Evolutionary conservation across 2,888 invertebrate species (phyloP), one percentile per base, ranked within the genome.

Genomic region (Rugalucina vietnamica): DNA sequence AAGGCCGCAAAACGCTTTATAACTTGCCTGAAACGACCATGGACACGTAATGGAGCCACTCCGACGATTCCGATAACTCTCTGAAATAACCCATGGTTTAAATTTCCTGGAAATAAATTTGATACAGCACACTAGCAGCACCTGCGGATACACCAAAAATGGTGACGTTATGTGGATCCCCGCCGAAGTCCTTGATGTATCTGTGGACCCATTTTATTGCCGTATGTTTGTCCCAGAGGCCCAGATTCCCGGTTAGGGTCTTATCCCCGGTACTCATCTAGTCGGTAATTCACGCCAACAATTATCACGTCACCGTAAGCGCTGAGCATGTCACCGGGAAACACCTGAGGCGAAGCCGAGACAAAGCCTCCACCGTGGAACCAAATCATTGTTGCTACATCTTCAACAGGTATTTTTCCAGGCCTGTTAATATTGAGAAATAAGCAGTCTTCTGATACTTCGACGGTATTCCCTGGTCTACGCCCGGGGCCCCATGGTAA

Each of bases 381-480:
- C 98, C 98, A 98, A 71, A 98, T 97, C 88, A 98, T 95, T 92
- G 98, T 97, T 77, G 98, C 97, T 91, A 90, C 72, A 97, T 79
- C 84, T 34, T 32, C 21, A 12, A 3, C 21, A 2, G 32, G 21
- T 1, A 14, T 34, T 0, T 27, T 57, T 14, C 74, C 72, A 2
- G 99, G 98, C 57, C 98, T 97, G 98, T 98, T 98, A 88, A 99
- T 96, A 95, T 98, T 99, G 93, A 99, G 96, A 95, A 98, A 98
- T 8, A 99, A 96, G 94, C 99, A 99, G 95, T 99, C 99, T 95
- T 99, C 99, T 43, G 98, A 72, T 29, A 21, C 27, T 29, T 72
- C 29, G 24, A 72, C 39, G 1, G 43, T n/a, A 8, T 39, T 29
- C 1, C 29, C 49, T 32, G 72, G 72, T 72, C n/a, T 37, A 3